A percentile compares a stretch with the other conserved stretches of the same genome.
These are phyloP conservation scores for Florisuga fusca DNA, from an alignment of 2,797 vertebrate species.

Conservation along the genomic window DNA sequence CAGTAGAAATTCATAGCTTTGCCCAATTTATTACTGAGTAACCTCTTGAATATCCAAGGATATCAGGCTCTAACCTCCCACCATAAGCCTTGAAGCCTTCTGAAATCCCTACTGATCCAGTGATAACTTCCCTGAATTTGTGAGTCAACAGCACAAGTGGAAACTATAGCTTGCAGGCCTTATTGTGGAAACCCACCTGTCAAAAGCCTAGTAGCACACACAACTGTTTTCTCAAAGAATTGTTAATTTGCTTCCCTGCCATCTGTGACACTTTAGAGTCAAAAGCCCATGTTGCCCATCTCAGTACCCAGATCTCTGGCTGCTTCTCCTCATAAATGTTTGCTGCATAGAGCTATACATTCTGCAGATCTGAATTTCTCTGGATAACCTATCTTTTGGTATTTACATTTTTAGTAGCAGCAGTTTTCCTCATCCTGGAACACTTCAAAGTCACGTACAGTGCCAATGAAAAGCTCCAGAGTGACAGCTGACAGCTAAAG, in stretches of 20 bases:
- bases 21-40: neutral
- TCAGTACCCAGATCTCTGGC: neutral
- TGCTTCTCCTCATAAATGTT: neutral
- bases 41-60: neutral
- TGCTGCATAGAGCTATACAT: neutral
- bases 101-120: slow-evolving; percentile 33
- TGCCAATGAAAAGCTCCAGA: neutral
- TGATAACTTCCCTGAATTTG: neutral
- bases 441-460: neutral
- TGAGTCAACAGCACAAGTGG: slow-evolving; percentile 27
- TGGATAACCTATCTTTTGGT: neutral
- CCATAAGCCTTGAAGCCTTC: slow-evolving; percentile 14
- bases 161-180: slow-evolving; percentile 3
- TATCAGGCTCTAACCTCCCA: neutral
- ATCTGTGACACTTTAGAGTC: neutral
- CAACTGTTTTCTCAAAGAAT: slow-evolving; percentile 19
- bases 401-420: slow-evolving; percentile 6
- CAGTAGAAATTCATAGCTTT: neutral
- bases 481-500: neutral
- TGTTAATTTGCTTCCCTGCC: neutral
- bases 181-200: slow-evolving; percentile 1
- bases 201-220: neutral
- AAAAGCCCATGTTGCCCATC: neutral
- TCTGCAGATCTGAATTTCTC: neutral
- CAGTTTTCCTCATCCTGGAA: neutral